Evolutionary conservation across 2,113 vertebrate genomes (phyloP).

Genomic region (Mus pahari): DNA sequence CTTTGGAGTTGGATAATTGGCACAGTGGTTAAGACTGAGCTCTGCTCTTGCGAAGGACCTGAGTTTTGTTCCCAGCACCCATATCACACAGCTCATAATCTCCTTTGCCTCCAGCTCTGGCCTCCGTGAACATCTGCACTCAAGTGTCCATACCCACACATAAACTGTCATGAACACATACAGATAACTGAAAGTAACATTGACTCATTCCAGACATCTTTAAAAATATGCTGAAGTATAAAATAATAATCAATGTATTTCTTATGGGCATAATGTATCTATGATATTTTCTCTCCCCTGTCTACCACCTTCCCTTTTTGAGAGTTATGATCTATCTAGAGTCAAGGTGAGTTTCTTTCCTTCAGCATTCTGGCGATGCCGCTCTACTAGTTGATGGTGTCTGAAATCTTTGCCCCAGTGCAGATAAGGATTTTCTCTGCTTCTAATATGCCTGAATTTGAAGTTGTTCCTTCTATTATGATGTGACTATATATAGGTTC

Average conservation of each 20-base stretch:
- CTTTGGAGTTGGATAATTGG: not conserved
- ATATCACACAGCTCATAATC: not conserved
- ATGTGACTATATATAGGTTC: not conserved
- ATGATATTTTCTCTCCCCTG: not conserved
- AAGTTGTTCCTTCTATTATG: conserved; percentile 15
- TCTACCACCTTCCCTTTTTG: not conserved
- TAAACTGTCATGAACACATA: not conserved
- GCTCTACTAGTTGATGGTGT: not conserved
- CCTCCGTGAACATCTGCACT: too few relatives aligned
- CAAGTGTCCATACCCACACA: too few relatives aligned
- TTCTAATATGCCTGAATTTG: conserved; percentile 27
- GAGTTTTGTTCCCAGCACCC: too few relatives aligned
- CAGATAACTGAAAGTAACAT: not conserved
- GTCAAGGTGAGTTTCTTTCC: not conserved
- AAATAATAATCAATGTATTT: conserved; percentile 34
- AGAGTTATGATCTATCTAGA: not conserved
- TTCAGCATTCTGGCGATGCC: not conserved
- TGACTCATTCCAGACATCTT: not conserved
- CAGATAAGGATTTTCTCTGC: not conserved
- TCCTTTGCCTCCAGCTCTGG: too few relatives aligned
- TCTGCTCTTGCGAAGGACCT: not conserved
- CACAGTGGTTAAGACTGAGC: not conserved
- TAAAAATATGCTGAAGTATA: conserved; percentile 9
- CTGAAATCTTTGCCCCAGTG: not conserved
- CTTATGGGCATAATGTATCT: not conserved